A percentile compares a stretch with the other conserved stretches of the same genome.
Evolutionary conservation across 2,797 vertebrate genomes (phyloP).

Genomic region (Anisognathus igniventris): DNA sequence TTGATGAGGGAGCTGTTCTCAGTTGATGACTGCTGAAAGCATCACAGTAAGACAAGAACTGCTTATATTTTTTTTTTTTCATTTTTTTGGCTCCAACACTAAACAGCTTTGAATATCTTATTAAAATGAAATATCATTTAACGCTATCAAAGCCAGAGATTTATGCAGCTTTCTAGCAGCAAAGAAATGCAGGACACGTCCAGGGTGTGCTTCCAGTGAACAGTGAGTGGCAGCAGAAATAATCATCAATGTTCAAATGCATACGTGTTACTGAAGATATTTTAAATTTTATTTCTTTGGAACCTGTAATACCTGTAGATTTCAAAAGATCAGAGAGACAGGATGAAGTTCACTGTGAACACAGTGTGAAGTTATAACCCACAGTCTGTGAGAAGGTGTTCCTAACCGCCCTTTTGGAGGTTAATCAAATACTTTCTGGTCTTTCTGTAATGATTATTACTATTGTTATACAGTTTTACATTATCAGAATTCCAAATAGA

Average conservation of each 20-base stretch:
- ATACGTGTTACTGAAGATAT: not conserved
- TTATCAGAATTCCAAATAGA: constrained; percentile 32
- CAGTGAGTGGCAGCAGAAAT: not conserved
- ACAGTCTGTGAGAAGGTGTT: not conserved
- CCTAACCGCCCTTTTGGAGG: not conserved
- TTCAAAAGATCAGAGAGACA: not conserved
- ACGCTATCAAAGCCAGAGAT: not conserved
- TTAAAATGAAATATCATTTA: not conserved
- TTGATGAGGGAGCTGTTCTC: not conserved
- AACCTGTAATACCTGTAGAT: not conserved
- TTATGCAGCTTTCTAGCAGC: not conserved
- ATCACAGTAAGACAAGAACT: not conserved
- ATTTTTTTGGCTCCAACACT: not conserved
- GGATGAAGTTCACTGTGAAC: not conserved
- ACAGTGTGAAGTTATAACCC: not conserved
- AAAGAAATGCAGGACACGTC: not conserved
- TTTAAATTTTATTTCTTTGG: not conserved
- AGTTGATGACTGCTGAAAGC: not conserved
- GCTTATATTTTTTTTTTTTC: not conserved
- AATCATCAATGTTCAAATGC: not conserved
- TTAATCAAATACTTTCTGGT: not conserved
- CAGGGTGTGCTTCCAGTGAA: not conserved
- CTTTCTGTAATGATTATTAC: constrained; percentile 12
- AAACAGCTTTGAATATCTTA: not conserved
- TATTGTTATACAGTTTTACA: not conserved